Conservation (phyloP, 2,797 vertebrate species). For the Liasis olivaceus region DNA sequence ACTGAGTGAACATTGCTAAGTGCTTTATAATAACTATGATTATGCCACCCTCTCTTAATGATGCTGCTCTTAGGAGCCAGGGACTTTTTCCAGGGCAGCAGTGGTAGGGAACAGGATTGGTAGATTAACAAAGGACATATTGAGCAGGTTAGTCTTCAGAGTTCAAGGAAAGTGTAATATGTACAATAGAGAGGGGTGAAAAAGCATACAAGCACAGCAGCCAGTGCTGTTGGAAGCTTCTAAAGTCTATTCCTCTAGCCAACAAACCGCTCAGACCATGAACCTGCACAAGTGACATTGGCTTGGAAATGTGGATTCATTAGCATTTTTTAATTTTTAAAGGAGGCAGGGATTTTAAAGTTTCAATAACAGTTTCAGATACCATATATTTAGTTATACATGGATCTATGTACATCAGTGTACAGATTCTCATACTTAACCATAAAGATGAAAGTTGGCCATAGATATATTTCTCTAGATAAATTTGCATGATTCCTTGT, state of each 20-base stretch:
- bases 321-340: background rate
- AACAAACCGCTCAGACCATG: constrained; percentile 30
- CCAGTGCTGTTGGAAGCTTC: constrained; percentile 22
- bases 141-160: constrained; percentile 7
- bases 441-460: background rate
- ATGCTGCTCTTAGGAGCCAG: constrained; percentile 44
- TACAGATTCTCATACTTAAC: background rate
- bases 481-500: background rate
- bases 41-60: constrained; percentile 45
- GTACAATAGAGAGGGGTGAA: constrained; percentile 3
- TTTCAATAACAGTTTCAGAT: background rate
- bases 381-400: background rate
- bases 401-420: background rate
- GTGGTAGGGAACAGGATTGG: constrained; percentile 40
- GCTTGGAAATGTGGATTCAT: background rate
- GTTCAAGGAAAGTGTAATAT: constrained; percentile 10
- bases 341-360: background rate
- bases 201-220: constrained; percentile 28
- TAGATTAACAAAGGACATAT: constrained; percentile 47
- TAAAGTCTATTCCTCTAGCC: constrained; percentile 6
- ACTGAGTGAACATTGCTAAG: constrained; percentile 63
- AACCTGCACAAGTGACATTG: constrained; percentile 36
- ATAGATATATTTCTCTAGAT: background rate
- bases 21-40: constrained; percentile 72
- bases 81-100: constrained; percentile 54